phyloP scores from a whole-genome alignment of 2,113 vertebrate species.

The Actenoides hombroni region DNA sequence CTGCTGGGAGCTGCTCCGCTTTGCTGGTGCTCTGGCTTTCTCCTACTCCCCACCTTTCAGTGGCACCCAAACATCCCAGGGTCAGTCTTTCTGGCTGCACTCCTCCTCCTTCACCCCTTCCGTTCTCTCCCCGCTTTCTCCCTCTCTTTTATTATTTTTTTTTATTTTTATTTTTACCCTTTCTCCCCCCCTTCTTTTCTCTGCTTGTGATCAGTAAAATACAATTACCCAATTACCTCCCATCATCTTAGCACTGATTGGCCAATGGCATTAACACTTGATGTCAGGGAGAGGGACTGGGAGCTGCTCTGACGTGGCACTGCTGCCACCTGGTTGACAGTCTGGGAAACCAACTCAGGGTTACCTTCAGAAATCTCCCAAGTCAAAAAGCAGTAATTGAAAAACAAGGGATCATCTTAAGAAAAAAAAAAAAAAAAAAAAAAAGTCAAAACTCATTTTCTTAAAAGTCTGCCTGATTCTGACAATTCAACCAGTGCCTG shows the following conservation, averaged over 20 bases:
- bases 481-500: background rate
- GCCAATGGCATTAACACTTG: constrained; percentile 84
- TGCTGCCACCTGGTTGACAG: constrained; percentile 90
- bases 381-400: background rate
- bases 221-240: constrained; percentile 88
- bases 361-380: background rate
- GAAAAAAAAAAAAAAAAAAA: background rate
- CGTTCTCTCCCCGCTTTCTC: background rate
- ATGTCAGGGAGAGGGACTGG: constrained; percentile 58
- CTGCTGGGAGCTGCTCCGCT: background rate
- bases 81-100: background rate
- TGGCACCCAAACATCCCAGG: background rate
- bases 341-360: background rate
- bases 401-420: constrained; percentile 28
- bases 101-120: background rate
- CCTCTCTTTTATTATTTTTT: rapidly evolving
- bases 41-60: background rate
- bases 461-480: constrained; percentile 46
- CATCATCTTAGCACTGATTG: constrained; percentile 84
- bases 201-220: constrained; percentile 81
- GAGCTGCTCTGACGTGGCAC: constrained; percentile 69
- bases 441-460: constrained; percentile 54
- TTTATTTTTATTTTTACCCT: background rate
- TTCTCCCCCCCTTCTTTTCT: background rate
- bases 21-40: background rate